A percentile compares a stretch with the other conserved stretches of the same genome.
These are phyloP conservation scores for Melanophora roralis DNA, from an alignment of 2,888 invertebrate species.

Conservation along the genomic window DNA sequence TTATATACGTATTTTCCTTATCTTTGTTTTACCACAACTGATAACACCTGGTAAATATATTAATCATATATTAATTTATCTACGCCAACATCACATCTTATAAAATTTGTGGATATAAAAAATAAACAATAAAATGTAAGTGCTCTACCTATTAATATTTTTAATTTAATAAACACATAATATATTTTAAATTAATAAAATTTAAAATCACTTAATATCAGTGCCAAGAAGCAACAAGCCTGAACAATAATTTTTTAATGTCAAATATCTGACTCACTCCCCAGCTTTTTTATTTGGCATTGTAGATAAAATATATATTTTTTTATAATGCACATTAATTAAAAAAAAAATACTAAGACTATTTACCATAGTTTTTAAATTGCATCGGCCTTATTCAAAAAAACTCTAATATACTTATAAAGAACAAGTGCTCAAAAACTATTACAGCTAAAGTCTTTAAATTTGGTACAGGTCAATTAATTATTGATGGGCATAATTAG, in stretches of 20 bases:
- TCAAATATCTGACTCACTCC: not conserved
- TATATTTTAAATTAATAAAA: not conserved
- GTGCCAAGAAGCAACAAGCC: not conserved
- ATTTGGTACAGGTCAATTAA: too few relatives aligned
- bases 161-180: not conserved
- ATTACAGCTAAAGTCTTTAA: too few relatives aligned
- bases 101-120: not conserved
- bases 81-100: not conserved
- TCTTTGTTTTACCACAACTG: constrained; percentile 17
- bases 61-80: not conserved
- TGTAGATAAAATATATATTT: not conserved
- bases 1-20: too few relatives aligned
- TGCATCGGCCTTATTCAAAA: too few relatives aligned
- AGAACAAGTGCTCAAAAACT: too few relatives aligned
- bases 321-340: not conserved
- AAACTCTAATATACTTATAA: too few relatives aligned
- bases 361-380: constrained; percentile 5
- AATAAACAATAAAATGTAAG: constrained; percentile 38
- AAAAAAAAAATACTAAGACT: constrained; percentile 17
- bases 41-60: constrained; percentile 38
- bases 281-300: not conserved
- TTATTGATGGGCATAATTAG: too few relatives aligned
- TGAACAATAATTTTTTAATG: not conserved
- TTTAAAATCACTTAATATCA: constrained; percentile 19
- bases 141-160: constrained; percentile 1